phyloP scores from a whole-genome alignment of 2,888 invertebrate species.

The Eremobia ochroleuca region DNA sequence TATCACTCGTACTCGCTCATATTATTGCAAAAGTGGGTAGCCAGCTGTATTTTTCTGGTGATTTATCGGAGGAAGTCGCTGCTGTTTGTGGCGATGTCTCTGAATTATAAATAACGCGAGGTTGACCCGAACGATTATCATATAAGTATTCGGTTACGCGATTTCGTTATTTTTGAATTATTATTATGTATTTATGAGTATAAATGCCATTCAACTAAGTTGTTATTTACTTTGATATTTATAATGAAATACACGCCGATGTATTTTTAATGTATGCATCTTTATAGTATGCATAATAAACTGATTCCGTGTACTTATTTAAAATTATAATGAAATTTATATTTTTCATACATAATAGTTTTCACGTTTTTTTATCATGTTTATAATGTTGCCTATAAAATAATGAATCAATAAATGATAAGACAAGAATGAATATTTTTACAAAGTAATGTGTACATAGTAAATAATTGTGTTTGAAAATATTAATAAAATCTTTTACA shows the following conservation, averaged over 20 bases:
- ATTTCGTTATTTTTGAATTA: constrained; percentile 72
- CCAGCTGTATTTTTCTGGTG: constrained; percentile 54
- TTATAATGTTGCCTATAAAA: constrained; percentile 88
- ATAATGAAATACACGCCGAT: constrained; percentile 73
- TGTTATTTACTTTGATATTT: constrained; percentile 79
- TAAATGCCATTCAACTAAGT: constrained; percentile 78
- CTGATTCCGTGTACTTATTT: constrained; percentile 87
- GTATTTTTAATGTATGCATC: constrained; percentile 78
- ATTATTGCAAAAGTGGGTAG: constrained; percentile 45
- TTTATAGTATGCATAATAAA: constrained; percentile 79
- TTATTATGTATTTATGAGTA: constrained; percentile 71
- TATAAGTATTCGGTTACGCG: constrained; percentile 70
- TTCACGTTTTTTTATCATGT: constrained; percentile 85
- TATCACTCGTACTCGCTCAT: constrained; percentile 58
- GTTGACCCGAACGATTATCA: constrained; percentile 58
- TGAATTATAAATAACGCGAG: constrained; percentile 53
- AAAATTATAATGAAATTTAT: constrained; percentile 84
- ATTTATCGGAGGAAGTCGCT: constrained; percentile 48
- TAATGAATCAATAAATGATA: constrained; percentile 89
- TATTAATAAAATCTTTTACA: constrained; percentile 91
- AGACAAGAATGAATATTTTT: constrained; percentile 91
- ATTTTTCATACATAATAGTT: constrained; percentile 87
- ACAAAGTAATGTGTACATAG: constrained; percentile 91
- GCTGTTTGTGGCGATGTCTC: constrained; percentile 34
- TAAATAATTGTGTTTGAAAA: constrained; percentile 90